These are phyloP conservation scores for Pseudolycoriella hygida DNA, from an alignment of 2,888 invertebrate genomes.

Conservation along the genomic window DNA sequence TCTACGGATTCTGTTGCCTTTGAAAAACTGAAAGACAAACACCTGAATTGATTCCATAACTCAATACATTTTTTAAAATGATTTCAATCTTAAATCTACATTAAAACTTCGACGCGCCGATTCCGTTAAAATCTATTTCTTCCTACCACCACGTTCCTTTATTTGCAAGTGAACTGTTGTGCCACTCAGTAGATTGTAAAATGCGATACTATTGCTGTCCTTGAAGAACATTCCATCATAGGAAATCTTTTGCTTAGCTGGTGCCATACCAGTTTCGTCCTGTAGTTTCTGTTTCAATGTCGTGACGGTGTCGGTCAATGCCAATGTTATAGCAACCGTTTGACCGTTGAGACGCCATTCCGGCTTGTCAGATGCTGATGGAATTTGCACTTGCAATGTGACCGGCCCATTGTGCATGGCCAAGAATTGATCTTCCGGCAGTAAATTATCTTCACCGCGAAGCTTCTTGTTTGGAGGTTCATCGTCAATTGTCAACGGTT, in stretches of 20 bases:
- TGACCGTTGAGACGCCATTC: constrained; percentile 96
- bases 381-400: constrained; percentile 67
- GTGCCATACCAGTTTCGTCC: constrained; percentile 79
- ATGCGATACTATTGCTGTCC: constrained; percentile 86
- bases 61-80: no score
- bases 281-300: constrained; percentile 72
- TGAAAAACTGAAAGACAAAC: no score
- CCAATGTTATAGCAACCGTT: constrained; percentile 51
- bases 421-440: constrained; percentile 78
- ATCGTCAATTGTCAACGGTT: constrained; percentile 40
- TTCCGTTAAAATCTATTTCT: constrained; percentile 58
- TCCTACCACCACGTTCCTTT: constrained; percentile 94
- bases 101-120: no score
- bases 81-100: no score
- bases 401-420: constrained; percentile 56
- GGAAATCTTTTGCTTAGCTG: constrained; percentile 91
- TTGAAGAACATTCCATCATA: constrained; percentile 97
- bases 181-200: constrained; percentile 82
- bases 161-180: constrained; percentile 74
- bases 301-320: constrained; percentile 60
- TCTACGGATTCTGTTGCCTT: no score
- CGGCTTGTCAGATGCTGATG: constrained; percentile 67
- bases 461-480: constrained; percentile 77
- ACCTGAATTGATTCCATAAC: no score
- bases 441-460: constrained; percentile 80